These are phyloP conservation scores for Drosophila ananassae DNA, from an alignment of 1,140 invertebrate species.

Conservation along the genomic window DNA sequence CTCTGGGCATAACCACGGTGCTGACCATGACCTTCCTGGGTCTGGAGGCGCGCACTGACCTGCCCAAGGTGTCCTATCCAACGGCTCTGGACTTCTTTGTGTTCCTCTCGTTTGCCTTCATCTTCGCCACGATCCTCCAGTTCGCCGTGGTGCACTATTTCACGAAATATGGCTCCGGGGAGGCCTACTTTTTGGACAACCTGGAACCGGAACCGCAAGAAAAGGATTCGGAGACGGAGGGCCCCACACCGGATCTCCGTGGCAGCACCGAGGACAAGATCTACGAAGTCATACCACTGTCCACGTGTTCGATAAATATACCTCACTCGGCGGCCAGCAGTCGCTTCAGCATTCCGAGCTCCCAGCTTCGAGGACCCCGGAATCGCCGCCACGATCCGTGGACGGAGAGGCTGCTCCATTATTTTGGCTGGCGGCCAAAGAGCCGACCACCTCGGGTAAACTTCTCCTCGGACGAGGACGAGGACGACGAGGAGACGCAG, in stretches of 20 bases:
- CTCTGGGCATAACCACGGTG: conserved; percentile 93
- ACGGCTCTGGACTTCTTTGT: conserved; percentile 95
- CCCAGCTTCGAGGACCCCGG: conserved; percentile 45
- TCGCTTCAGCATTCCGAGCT: conserved; percentile 55
- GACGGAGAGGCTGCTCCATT: conserved; percentile 44
- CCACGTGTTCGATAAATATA: conserved; percentile 78
- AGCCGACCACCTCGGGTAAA: conserved; percentile 26
- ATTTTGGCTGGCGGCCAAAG: conserved; percentile 60
- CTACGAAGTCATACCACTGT: conserved; percentile 79
- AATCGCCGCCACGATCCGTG: conserved; percentile 58
- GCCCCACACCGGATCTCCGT: conserved; percentile 57
- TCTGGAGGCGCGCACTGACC: conserved; percentile 92
- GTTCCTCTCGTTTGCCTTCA: conserved; percentile 93
- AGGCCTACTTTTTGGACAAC: conserved; percentile 90
- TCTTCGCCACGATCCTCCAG: conserved; percentile 94
- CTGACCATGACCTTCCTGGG: conserved; percentile 95
- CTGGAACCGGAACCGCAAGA: conserved; percentile 86
- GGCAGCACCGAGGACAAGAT: conserved; percentile 75
- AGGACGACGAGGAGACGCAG: conserved; percentile 76
- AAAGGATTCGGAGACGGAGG: conserved; percentile 86
- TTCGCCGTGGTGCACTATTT: conserved; percentile 96
- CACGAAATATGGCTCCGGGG: conserved; percentile 94
- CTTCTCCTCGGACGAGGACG: conserved; percentile 64
- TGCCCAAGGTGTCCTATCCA: conserved; percentile 94
- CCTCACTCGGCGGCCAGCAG: conserved; percentile 46